Evolutionary conservation across 2,888 invertebrate species (phyloP).

Genomic region (Entomobrya proxima): DNA sequence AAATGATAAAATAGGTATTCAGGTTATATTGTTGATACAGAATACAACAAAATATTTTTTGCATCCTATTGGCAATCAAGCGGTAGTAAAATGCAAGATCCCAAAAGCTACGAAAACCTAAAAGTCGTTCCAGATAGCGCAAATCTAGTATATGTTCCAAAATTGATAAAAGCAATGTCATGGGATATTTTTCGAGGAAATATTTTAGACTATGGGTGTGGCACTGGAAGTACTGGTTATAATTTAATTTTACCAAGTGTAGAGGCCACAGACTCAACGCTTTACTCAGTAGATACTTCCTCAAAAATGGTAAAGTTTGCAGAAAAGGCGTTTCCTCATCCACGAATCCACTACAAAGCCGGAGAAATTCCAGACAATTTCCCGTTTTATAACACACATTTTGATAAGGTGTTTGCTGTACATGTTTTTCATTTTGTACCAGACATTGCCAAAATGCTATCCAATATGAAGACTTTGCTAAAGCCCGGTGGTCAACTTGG

Average conservation of each 20-base stretch:
- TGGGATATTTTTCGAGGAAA: slow-evolving; percentile 49
- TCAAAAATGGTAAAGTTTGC: slow-evolving; percentile 70
- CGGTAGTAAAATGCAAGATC: too few species aligned
- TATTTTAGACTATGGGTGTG: slow-evolving; percentile 72
- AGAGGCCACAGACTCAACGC: slow-evolving; percentile 49
- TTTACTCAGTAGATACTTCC: slow-evolving; percentile 70
- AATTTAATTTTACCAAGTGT: slow-evolving; percentile 65
- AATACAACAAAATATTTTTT: too few species aligned
- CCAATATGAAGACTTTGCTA: too few species aligned
- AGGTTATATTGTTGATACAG: too few species aligned
- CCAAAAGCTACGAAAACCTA: too few species aligned
- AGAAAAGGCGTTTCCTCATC: slow-evolving; percentile 57
- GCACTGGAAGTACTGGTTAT: slow-evolving; percentile 66
- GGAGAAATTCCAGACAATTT: slow-evolving; percentile 65
- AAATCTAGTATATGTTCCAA: slow-evolving; percentile 28
- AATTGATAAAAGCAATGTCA: slow-evolving; percentile 56
- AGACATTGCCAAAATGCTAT: too few species aligned
- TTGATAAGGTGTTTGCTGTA: slow-evolving; percentile 70
- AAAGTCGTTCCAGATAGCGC: too few species aligned
- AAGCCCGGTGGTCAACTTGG: too few species aligned
- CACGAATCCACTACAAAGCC: slow-evolving; percentile 48
- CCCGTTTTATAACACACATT: slow-evolving; percentile 59
- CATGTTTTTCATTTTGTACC: slow-evolving; percentile 71
- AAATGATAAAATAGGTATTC: too few species aligned
- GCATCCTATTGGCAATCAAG: too few species aligned